Evolutionary conservation across 2,888 invertebrate genomes (phyloP).

Genomic region (Cheilosia scutellata): DNA sequence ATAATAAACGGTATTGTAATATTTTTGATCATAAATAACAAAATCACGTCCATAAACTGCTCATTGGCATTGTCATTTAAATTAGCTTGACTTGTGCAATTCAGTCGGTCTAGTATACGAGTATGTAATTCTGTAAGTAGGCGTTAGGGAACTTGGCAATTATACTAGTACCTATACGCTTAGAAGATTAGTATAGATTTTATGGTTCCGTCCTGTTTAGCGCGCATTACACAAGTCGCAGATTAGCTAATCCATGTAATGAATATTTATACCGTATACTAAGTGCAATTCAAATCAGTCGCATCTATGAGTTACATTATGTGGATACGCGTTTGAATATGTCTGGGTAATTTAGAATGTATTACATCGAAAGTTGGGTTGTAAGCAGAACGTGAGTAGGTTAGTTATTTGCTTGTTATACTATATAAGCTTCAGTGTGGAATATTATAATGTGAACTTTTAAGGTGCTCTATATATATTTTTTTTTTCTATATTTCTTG

Average conservation of each 20-base stretch:
- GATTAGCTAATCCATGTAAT: conserved; percentile 15
- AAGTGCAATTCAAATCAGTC: conserved; percentile 40
- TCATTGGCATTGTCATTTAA: conserved; percentile 57
- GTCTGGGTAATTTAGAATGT: conserved; percentile 1
- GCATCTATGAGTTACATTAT: neutral
- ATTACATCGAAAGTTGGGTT: neutral
- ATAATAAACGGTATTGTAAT: conserved; percentile 24
- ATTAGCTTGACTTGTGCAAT: conserved; percentile 32
- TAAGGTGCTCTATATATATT: no score
- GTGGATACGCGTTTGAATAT: conserved; percentile 13
- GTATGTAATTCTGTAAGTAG: conserved; percentile 34
- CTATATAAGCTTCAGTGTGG: no score
- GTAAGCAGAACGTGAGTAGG: conserved; percentile 10
- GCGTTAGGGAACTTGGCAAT: conserved; percentile 59
- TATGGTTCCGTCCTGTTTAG: conserved; percentile 28
- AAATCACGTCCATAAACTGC: conserved; percentile 57
- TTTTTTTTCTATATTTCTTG: no score
- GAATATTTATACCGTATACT: conserved; percentile 48
- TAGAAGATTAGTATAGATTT: conserved; percentile 6
- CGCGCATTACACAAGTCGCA: neutral
- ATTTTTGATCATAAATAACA: conserved; percentile 47
- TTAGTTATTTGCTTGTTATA: neutral
- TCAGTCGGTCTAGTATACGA: conserved; percentile 11
- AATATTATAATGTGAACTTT: no score
- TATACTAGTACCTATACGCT: conserved; percentile 15